Percentiles rank a stretch among this genome's conserved stretches.
These are phyloP conservation scores for Fistularia tabacaria DNA, from an alignment of 2,797 vertebrate species.

Conservation along the genomic window DNA sequence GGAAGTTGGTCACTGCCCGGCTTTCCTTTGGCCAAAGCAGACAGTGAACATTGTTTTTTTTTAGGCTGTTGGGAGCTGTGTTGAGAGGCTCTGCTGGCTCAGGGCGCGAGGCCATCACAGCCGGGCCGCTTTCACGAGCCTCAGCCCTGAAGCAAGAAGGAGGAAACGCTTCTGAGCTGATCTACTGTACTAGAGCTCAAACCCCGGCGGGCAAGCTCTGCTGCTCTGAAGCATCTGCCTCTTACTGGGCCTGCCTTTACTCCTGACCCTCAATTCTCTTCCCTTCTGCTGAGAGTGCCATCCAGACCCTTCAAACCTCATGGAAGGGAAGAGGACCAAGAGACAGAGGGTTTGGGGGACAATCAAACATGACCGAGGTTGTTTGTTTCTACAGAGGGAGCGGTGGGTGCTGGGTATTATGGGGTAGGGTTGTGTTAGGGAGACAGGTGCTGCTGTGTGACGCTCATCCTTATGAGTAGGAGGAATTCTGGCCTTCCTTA, in stretches of 20 bases:
- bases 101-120: conserved; percentile 62
- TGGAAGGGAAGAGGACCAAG: conserved; percentile 55
- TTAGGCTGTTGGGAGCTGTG: conserved; percentile 66
- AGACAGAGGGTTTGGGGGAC: conserved; percentile 45
- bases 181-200: conserved; percentile 44
- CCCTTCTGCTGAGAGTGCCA: conserved; percentile 29
- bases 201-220: conserved; percentile 42
- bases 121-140: conserved; percentile 54
- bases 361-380: conserved; percentile 56
- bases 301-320: conserved; percentile 22
- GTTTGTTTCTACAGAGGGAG: conserved; percentile 40
- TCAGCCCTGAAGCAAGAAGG: conserved; percentile 37
- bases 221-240: conserved; percentile 53
- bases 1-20: conserved; percentile 76
- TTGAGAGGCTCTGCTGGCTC: conserved; percentile 77
- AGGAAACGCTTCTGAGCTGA: conserved; percentile 54
- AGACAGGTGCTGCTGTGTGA: conserved; percentile 34
- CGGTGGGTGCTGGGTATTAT: conserved; percentile 50
- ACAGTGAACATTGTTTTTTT: conserved; percentile 76
- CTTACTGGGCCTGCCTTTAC: conserved; percentile 35
- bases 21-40: conserved; percentile 77
- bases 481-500: conserved; percentile 99
- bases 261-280: conserved; percentile 53
- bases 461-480: conserved; percentile 88
- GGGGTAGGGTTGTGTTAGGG: conserved; percentile 30